Base-by-base conservation (phyloP, 2,113 vertebrate species). In the Baryphthengus martii region DNA sequence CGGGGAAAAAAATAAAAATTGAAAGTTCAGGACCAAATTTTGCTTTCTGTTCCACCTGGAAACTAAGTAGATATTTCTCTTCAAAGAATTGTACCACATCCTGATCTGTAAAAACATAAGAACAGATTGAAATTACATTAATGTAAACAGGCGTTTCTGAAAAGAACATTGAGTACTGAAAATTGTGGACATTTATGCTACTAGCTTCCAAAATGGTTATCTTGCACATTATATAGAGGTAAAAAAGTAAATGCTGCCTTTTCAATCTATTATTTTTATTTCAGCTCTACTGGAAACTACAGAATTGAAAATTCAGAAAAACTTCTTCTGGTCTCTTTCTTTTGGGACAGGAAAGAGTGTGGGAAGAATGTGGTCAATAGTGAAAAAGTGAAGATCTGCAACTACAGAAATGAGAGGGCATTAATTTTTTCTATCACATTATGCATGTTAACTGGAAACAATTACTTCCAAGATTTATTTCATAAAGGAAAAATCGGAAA, bases 71-170 rank as follows among this genome's bases (percentile, higher is more conserved):
- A 55, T 13, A 86, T 71, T 95, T 93, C 13, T 84, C 47, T 66
- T 94, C 63, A 90, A 94, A 94, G 63, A 88, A 86, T 13, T 70
- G 55, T 74, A 86, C 72, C 50, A 92, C 63, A 84, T 81, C 86
- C 55, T 93, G 88, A 74, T 77, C 31, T 89, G 90, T 50, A 86
- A 88, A 94, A 93, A 42, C 39, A 9, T 47, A 83, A 76, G 85
- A 91, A 84, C 42, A 84, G 79, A 88, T 21, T 93, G 79, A 94
- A 94, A 92, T 88, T 73, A 65, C 75, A 77, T 94, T 91, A 84
- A 95, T 58, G 75, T 74, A 93, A 96, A 94, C 63, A 93, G 53
- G 59, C 55, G 66, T 42, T 63, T 86, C 88, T 90, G 68, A 74
- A 92, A 94, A 92, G 94, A 92, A 93, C 75, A 94, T 0, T 24